Evolutionary conservation across 2,113 vertebrate species (phyloP), one percentile per base, ranked within the genome.

Genomic region (Anguilla rostrata): DNA sequence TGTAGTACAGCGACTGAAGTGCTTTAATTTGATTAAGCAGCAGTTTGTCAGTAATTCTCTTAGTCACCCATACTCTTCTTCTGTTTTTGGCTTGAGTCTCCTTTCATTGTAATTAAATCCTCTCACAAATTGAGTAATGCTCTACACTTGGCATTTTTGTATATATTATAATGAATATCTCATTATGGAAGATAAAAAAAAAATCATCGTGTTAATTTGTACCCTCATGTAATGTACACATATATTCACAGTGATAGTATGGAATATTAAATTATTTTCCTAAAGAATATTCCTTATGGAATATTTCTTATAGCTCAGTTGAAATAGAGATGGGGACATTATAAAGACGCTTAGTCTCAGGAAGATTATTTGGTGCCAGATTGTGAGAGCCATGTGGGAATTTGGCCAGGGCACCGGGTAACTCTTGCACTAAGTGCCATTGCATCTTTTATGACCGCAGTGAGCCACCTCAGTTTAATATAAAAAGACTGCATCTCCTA

Each of bases 111-210:
- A 87, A 87, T 83, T 86, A 79, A 78, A 39, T 26, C 49, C 71
- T 60, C 1, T 90, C 85, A 84, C 86, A 90, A 84, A 88, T 87
- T 85, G 87, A 49, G 26, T 83, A 40, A 71, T 39, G 49, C 43
- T 63, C 66, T 75, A 85, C 83, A 39, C 14, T 9, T 81, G 85
- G 88, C 84, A 88, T 92, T 93, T 84, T 82, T 83, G 83, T 29
- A 12, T 75, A n/a, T 75, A 75, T 29, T 75, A 22, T 75, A 9
- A 22, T 22, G 66, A 75, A 22, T n/a, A n/a, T 22, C 29, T 39
- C 1, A 18, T 91, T 88, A 87, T 87, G 88, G 85, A 90, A 89
- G 85, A 79, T 71, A n/a, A 88, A 81, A 83, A 81, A 87, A 85
- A 84, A 86, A 49, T 43, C 49, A 41, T 53, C 26, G 85, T 84